These are phyloP conservation scores for Adelosebastes latens DNA, from an alignment of 2,797 vertebrate species.

Conservation along the genomic window DNA sequence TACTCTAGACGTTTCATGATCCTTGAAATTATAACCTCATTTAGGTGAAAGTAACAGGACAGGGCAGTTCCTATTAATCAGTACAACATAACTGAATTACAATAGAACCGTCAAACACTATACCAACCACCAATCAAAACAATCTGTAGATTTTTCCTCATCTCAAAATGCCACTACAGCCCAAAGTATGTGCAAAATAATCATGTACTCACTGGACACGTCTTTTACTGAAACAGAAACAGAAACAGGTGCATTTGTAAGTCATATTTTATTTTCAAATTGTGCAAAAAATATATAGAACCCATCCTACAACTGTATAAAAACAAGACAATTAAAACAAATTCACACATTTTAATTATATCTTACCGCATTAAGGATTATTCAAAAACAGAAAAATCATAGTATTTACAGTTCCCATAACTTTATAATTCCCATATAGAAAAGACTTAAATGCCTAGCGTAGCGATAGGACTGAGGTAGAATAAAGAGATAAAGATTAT, in stretches of 20 bases:
- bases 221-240: conserved; percentile 1
- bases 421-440: conserved; percentile 64
- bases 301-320: conserved; percentile 62
- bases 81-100: background rate
- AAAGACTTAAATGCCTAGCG: conserved; percentile 54
- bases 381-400: conserved; percentile 45
- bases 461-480: conserved; percentile 84
- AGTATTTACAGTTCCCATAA: conserved; percentile 80
- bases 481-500: conserved; percentile 54
- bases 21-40: background rate
- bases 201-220: background rate
- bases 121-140: background rate
- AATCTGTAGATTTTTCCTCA: background rate
- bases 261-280: conserved; percentile 73
- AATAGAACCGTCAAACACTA: background rate
- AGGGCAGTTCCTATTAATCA: background rate
- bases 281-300: conserved; percentile 77
- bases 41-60: background rate
- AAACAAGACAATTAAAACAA: conserved; percentile 54
- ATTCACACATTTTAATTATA: conserved; percentile 63
- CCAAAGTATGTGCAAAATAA: background rate
- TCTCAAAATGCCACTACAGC: background rate
- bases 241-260: conserved; percentile 33
- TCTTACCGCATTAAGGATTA: conserved; percentile 49
- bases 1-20: background rate